Percentiles rank a stretch among this genome's conserved stretches.
These are phyloP conservation scores for Emesis russula DNA, from an alignment of 2,888 invertebrate species.

Conservation along the genomic window DNA sequence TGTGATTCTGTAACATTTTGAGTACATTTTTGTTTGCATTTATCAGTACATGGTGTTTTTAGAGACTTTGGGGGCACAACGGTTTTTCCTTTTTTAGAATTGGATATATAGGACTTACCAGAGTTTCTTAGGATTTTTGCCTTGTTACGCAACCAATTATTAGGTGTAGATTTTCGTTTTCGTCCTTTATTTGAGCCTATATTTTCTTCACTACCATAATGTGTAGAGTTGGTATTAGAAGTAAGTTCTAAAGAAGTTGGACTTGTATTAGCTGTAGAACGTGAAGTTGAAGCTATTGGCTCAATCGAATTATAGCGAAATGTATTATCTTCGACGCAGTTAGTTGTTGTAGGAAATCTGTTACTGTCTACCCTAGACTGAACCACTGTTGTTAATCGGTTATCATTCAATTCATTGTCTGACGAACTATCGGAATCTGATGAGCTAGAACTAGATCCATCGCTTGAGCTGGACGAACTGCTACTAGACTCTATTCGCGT, in stretches of 20 bases:
- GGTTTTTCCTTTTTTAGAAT: slow-evolving; percentile 52
- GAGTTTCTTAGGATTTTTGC: slow-evolving; percentile 70
- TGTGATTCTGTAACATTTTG: slow-evolving; percentile 70
- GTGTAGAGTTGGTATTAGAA: slow-evolving; percentile 1
- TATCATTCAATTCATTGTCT: neutral
- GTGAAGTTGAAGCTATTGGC: slow-evolving; percentile 6
- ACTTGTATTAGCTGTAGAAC: neutral
- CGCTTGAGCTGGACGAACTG: neutral
- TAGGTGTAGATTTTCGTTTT: slow-evolving; percentile 52
- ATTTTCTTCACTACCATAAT: neutral
- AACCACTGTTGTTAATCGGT: neutral
- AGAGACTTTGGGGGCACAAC: slow-evolving; percentile 57
- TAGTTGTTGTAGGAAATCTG: neutral
- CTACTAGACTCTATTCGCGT: slow-evolving; percentile 9
- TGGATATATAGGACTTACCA: slow-evolving; percentile 63
- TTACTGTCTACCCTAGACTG: slow-evolving; percentile 3
- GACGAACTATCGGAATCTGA: slow-evolving; percentile 9
- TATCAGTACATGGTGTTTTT: slow-evolving; percentile 59
- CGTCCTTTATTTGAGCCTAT: slow-evolving; percentile 14
- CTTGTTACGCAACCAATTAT: slow-evolving; percentile 45
- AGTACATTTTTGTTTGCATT: slow-evolving; percentile 81
- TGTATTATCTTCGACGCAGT: neutral
- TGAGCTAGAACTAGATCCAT: neutral
- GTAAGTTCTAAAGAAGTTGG: neutral
- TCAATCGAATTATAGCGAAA: neutral